Evolutionary conservation across 2,113 vertebrate species (phyloP), one percentile per base, ranked within the genome.

Genomic region (Pimephales promelas): DNA sequence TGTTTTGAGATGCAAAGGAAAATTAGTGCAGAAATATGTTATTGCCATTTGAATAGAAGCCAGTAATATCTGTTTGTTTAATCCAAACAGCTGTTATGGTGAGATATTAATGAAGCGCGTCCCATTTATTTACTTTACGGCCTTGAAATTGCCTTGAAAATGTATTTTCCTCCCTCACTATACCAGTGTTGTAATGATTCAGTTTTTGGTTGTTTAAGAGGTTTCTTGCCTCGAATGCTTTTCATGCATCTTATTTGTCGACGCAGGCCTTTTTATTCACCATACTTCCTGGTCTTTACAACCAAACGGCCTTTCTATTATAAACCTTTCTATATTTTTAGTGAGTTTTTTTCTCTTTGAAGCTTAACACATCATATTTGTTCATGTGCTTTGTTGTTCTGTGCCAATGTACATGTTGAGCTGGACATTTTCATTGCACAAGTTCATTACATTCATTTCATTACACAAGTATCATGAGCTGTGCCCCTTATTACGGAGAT

Each of bases 211-310:
- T 7, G 3, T 45, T 61, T 22, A 26, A 36, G 36, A 26, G 22
- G 22, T 43, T 24, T 57, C n/a, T 40, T 40, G 18, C 11, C 10
- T 59, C 3, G 7, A 78, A 78, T 43, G 75, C 45, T 45, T 78
- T 26, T 57, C 22, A 14, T 77, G 0, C 22, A 16, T 40, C 52
- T 10, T 40, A 40, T 43, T 78, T 61, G 11, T 43, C n/a, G 14
- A 26, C 5, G 36, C 22, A 78, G 54, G 13, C 56, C 6, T 66
- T 43, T 49, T 47, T 79, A 49, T 79, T 47, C 26, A 79, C 4
- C 26, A 31, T 18, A 47, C 57, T 79, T 79, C 76, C 76, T 79
- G 40, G 57, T 47, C 57, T 45, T 26, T 62, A 47, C 16, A 47
- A 28, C 34, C 18, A 31, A 10, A 7, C 59, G 13, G n/a, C n/a